A percentile compares a stretch with the other conserved stretches of the same genome.
Evolutionary conservation across 2,113 vertebrate species (phyloP).

Genomic region (Anser brachyrhynchus): DNA sequence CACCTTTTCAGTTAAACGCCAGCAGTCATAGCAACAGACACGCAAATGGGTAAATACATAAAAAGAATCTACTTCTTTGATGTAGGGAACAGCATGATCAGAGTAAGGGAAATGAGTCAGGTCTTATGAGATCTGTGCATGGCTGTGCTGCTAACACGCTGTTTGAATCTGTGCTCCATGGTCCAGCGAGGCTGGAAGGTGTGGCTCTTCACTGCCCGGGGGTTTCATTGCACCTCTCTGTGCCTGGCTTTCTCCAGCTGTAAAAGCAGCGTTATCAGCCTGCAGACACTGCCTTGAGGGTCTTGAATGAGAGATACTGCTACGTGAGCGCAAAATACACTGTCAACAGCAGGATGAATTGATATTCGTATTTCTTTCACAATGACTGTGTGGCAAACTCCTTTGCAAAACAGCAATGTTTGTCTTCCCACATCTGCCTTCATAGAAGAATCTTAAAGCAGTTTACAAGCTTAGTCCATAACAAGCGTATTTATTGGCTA

Average conservation of each 20-base stretch:
- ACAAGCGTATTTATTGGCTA: background rate
- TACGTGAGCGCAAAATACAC: background rate
- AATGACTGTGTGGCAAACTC: background rate
- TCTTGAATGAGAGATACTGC: background rate
- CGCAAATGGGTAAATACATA: background rate
- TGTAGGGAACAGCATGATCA: background rate
- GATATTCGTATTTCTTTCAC: background rate
- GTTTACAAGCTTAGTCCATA: background rate
- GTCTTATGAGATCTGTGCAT: background rate
- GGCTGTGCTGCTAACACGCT: background rate
- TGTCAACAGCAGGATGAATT: background rate
- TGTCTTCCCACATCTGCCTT: background rate
- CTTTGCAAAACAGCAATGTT: background rate
- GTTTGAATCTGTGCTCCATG: background rate
- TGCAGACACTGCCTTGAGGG: background rate
- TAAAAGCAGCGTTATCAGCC: background rate
- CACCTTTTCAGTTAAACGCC: background rate
- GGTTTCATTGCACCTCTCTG: background rate
- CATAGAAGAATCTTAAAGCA: background rate
- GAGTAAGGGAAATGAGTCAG: constrained; percentile 11
- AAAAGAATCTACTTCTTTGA: constrained; percentile 24
- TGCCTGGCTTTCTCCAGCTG: background rate
- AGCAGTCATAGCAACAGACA: constrained; percentile 46
- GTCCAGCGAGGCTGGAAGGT: background rate
- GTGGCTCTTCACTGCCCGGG: background rate